A percentile compares a stretch with the other conserved stretches of the same genome.
Conservation (phyloP, 2,888 invertebrate species). For the Thelaira solivaga region DNA sequence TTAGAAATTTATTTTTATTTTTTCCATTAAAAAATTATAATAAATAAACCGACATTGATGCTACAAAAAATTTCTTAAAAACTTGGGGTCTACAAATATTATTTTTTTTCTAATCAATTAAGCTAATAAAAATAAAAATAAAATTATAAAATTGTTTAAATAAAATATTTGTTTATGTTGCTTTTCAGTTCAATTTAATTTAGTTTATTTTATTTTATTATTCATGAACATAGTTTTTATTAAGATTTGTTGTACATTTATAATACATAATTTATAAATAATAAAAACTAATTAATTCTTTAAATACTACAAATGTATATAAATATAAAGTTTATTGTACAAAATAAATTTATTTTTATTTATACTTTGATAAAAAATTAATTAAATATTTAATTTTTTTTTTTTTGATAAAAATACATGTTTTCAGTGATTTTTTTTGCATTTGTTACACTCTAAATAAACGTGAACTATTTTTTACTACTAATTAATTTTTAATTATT, state of each 20-base stretch:
- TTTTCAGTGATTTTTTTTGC: too few relatives aligned
- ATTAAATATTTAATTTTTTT: not conserved
- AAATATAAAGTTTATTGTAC: slow-evolving; percentile 20
- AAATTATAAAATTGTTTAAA: too few relatives aligned
- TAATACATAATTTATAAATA: slow-evolving; percentile 28
- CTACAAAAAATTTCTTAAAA: too few relatives aligned
- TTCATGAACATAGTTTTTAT: slow-evolving; percentile 17
- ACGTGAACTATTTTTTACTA: not conserved
- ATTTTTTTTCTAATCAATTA: too few relatives aligned
- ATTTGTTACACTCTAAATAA: not conserved
- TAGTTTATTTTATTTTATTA: slow-evolving; percentile 6
- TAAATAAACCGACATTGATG: too few relatives aligned
- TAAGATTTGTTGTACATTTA: slow-evolving; percentile 33
- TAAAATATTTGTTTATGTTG: not conserved
- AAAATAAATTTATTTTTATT: slow-evolving; percentile 28
- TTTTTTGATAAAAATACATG: too few relatives aligned
- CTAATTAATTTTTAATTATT: not conserved
- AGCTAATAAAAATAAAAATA: too few relatives aligned
- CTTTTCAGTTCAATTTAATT: not conserved
- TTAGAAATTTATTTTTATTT: too few relatives aligned
- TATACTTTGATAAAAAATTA: not conserved
- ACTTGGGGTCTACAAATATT: too few relatives aligned
- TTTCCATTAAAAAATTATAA: too few relatives aligned
- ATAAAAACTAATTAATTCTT: slow-evolving; percentile 15
- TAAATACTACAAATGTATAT: not conserved